A percentile compares a stretch with the other conserved stretches of the same genome.
Evolutionary conservation across 2,113 vertebrate genomes (phyloP).

Genomic region (Aptenodytes forsteri): DNA sequence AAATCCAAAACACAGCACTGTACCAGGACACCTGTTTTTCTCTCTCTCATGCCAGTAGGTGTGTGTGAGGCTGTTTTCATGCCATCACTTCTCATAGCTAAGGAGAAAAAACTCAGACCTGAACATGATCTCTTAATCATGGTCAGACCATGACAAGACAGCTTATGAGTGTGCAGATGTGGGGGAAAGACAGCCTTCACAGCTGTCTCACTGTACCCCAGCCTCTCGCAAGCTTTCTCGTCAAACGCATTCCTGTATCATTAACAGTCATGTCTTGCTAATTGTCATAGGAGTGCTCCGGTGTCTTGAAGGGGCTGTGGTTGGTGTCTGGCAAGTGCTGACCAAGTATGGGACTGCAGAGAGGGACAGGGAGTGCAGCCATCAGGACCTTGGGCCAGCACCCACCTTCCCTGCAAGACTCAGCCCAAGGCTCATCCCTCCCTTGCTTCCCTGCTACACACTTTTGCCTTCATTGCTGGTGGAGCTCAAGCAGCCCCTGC

Average conservation of each 20-base stretch:
- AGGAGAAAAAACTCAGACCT: not conserved
- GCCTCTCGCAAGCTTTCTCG: not conserved
- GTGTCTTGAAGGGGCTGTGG: not conserved
- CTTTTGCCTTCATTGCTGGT: not conserved
- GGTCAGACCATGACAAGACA: not conserved
- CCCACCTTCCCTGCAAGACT: not conserved
- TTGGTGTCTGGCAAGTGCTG: not conserved
- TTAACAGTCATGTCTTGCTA: not conserved
- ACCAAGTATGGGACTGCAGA: not conserved
- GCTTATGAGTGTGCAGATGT: not conserved
- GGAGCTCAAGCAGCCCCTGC: not conserved
- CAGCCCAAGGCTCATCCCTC: not conserved
- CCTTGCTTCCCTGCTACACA: not conserved
- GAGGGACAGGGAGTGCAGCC: not conserved
- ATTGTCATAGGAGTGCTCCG: not conserved
- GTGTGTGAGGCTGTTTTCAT: not conserved
- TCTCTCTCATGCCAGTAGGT: not conserved
- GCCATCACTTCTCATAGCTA: not conserved
- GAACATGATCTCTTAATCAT: not conserved
- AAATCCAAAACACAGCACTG: too few relatives aligned
- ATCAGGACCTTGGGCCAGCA: not conserved
- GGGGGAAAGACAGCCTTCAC: not conserved
- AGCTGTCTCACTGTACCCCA: not conserved
- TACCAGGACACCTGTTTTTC: not conserved
- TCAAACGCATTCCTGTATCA: not conserved